phyloP scores from a whole-genome alignment of 2,113 vertebrate genomes.

The Oenanthe oenanthe region DNA sequence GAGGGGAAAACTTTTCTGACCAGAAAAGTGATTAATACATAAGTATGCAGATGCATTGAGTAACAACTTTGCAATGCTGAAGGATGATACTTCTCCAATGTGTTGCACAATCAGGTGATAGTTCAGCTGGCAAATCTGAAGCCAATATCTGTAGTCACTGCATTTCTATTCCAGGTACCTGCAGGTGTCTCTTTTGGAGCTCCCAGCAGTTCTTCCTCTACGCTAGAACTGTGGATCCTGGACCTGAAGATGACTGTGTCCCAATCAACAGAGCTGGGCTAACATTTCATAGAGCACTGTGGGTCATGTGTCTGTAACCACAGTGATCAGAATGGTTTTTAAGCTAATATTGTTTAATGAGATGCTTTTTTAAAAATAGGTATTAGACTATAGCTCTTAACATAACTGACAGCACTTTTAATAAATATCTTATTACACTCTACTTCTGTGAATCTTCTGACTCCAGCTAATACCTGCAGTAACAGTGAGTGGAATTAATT shows the following conservation, averaged over 20 bases:
- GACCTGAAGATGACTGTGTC: neutral
- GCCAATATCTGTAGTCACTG: neutral
- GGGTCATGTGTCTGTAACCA: constrained; percentile 44
- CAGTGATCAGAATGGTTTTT: constrained; percentile 23
- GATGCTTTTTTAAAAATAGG: constrained; percentile 31
- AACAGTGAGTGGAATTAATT: neutral
- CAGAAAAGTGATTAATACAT: neutral
- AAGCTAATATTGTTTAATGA: constrained; percentile 30
- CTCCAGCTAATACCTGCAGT: neutral
- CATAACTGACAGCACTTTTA: constrained; percentile 63
- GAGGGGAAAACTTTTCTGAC: neutral
- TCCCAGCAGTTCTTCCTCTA: constrained; percentile 74
- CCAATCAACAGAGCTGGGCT: constrained; percentile 6
- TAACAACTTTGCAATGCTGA: neutral
- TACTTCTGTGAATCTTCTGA: neutral
- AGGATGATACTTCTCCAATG: neutral
- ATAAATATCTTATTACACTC: constrained; percentile 69
- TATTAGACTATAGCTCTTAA: constrained; percentile 42
- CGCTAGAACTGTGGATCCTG: constrained; percentile 11
- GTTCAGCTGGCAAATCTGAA: neutral
- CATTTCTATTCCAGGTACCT: constrained; percentile 74
- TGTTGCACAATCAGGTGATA: neutral
- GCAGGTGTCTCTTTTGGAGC: constrained; percentile 78
- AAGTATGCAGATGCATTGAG: neutral
- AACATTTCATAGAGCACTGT: constrained; percentile 23